These are phyloP conservation scores for Chanos chanos DNA, from an alignment of 2,797 vertebrate genomes.

Conservation along the genomic window DNA sequence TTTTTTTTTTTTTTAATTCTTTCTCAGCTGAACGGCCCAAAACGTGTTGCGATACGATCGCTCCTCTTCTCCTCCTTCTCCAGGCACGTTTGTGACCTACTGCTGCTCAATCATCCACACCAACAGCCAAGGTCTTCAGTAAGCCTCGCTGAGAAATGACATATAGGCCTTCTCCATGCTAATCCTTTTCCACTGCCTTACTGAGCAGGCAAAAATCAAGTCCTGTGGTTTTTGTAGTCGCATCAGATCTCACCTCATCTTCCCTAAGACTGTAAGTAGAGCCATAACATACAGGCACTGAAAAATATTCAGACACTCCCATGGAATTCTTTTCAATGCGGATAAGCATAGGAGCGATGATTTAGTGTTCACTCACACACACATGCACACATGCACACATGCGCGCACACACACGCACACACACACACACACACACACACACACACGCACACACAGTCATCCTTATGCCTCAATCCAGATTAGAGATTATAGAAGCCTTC, in stretches of 20 bases:
- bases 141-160: constrained; percentile 5
- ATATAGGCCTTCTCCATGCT: background rate
- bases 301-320: constrained; percentile 5
- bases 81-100: too few species aligned
- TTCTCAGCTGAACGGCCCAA: too few species aligned
- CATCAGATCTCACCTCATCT: too few species aligned
- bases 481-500: constrained; percentile 28
- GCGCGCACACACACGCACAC: constrained; percentile 13
- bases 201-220: too few species aligned
- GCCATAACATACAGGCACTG: constrained; percentile 21
- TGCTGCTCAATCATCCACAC: too few species aligned
- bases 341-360: background rate
- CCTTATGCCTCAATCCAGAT: background rate
- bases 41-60: too few species aligned
- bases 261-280: too few species aligned
- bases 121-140: too few species aligned
- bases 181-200: constrained; percentile 21
- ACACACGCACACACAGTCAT: background rate
- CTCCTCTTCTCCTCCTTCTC: too few species aligned
- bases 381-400: background rate
- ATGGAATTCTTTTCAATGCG: constrained; percentile 2
- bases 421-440: constrained; percentile 13
- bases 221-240: too few species aligned
- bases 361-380: background rate
- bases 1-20: too few species aligned